Conservation (phyloP, 2,113 vertebrate species). For the Centrocercus urophasianus region DNA sequence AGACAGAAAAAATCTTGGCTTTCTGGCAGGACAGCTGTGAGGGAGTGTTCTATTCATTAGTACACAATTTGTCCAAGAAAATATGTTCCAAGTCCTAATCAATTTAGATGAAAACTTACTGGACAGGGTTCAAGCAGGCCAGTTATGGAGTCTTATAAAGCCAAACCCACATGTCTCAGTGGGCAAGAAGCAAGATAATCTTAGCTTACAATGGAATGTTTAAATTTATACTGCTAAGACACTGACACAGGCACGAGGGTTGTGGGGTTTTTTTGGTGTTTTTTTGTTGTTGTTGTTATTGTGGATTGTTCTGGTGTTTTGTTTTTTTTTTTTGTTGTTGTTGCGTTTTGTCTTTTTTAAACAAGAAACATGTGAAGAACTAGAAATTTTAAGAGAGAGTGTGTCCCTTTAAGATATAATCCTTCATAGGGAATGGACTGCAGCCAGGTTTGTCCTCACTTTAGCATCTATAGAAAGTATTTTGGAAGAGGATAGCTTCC, state of each 20-base stretch:
- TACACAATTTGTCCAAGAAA: slow-evolving; percentile 77
- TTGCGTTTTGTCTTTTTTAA: neutral
- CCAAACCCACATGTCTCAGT: slow-evolving; percentile 75
- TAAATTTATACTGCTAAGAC: slow-evolving; percentile 61
- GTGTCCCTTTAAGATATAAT: slow-evolving; percentile 52
- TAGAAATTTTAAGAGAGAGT: slow-evolving; percentile 5
- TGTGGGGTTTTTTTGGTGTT: neutral
- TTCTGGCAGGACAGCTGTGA: slow-evolving; percentile 75
- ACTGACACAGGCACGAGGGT: slow-evolving; percentile 53
- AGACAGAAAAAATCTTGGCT: slow-evolving; percentile 77
- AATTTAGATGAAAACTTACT: slow-evolving; percentile 76
- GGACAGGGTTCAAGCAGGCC: slow-evolving; percentile 68
- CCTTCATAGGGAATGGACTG: slow-evolving; percentile 12
- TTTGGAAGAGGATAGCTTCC: slow-evolving; percentile 21
- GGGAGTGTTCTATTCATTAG: slow-evolving; percentile 75
- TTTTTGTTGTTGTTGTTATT: neutral
- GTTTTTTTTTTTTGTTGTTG: too few relatives aligned
- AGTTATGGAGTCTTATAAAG: slow-evolving; percentile 61
- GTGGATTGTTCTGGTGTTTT: too few relatives aligned
- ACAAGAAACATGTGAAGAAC: slow-evolving; percentile 55
- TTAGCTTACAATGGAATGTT: slow-evolving; percentile 74
- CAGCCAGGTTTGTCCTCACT: slow-evolving; percentile 29
- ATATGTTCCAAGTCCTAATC: slow-evolving; percentile 76
- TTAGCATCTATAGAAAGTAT: slow-evolving; percentile 27
- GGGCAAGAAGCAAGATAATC: slow-evolving; percentile 73